phyloP scores from a whole-genome alignment of 2,797 vertebrate genomes.

The Melanotaenia pygmaea region DNA sequence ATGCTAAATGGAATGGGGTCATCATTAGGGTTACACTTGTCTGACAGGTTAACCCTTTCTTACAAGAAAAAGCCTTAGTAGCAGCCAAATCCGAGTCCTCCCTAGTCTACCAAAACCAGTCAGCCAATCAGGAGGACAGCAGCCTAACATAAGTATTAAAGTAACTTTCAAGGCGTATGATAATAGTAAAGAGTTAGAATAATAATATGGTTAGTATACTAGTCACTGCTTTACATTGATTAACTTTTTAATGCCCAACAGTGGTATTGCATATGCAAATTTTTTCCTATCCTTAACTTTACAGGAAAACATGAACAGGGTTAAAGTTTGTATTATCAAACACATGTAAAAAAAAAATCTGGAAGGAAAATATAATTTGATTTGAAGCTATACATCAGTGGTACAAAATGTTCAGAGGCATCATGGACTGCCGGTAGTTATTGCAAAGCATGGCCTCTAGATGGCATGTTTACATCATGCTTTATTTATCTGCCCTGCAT shows the following conservation, averaged over 20 bases:
- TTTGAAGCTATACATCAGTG: background rate
- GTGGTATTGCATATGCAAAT: no score
- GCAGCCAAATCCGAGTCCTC: background rate
- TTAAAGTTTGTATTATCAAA: background rate
- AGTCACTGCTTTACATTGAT: background rate
- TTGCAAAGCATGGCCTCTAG: conserved; percentile 39
- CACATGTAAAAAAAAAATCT: background rate
- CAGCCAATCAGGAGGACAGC: no score
- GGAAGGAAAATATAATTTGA: background rate
- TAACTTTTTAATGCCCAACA: no score
- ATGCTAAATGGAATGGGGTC: background rate
- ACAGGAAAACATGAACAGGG: background rate
- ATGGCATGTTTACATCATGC: conserved; percentile 30
- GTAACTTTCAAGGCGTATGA: background rate
- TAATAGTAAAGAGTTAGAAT: background rate
- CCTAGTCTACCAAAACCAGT: background rate
- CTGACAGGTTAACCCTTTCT: conserved; percentile 13
- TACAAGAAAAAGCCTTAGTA: background rate
- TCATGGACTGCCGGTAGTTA: background rate
- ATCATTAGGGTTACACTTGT: conserved; percentile 4
- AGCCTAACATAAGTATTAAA: no score
- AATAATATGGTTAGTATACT: background rate
- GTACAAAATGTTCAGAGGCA: background rate
- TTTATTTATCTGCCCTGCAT: background rate
- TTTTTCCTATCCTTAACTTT: background rate